Conservation (phyloP, 2,888 invertebrate species). For the Euclidia mi region DNA sequence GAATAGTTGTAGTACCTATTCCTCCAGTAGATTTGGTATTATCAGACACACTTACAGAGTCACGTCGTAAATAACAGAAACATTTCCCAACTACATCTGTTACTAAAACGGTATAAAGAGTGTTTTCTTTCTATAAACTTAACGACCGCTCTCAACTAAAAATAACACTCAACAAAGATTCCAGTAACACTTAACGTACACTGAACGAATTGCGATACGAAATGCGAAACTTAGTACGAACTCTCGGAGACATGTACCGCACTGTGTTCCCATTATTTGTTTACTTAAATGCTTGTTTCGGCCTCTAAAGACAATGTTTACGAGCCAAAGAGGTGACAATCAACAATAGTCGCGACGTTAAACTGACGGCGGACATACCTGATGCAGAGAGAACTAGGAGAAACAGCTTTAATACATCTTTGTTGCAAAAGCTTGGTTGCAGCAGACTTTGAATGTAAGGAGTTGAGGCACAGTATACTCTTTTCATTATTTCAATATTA, state of each 20-base stretch:
- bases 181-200: constrained; percentile 6
- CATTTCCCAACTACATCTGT: no score
- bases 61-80: no score
- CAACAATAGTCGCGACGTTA: constrained; percentile 63
- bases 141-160: constrained; percentile 5
- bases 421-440: no score
- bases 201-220: constrained; percentile 32
- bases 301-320: constrained; percentile 77
- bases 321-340: constrained; percentile 76
- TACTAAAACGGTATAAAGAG: no score
- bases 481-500: no score
- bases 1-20: no score
- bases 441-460: no score
- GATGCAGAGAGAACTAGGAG: constrained; percentile 15
- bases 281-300: constrained; percentile 71
- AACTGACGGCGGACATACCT: constrained; percentile 45
- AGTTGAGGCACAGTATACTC: no score
- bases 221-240: constrained; percentile 44
- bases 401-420: no score
- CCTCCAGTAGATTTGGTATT: no score
- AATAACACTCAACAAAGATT: constrained; percentile 2
- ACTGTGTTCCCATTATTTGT: constrained; percentile 59
- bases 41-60: no score
- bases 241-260: constrained; percentile 36
- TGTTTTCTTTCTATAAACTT: no score